Conservation (phyloP, 2,888 invertebrate genomes). For the Phalangium opilio region DNA sequence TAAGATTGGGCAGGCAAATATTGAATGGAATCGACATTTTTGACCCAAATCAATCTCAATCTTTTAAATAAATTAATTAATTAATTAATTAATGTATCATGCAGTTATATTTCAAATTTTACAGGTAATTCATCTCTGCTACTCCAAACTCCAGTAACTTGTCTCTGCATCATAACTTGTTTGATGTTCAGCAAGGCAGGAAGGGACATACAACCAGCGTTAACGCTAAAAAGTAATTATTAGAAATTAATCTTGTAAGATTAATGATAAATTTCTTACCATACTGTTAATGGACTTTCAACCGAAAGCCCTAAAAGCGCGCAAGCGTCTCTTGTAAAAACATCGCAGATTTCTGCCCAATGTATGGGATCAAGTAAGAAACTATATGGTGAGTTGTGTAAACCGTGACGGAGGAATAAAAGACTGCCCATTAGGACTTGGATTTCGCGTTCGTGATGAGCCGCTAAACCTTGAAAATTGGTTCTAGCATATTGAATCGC, state of each 20-base stretch:
- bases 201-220: constrained; percentile 81
- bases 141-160: constrained; percentile 86
- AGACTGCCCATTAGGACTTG: constrained; percentile 74
- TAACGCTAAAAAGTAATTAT: constrained; percentile 47
- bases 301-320: constrained; percentile 72
- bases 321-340: constrained; percentile 85
- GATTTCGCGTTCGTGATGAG: constrained; percentile 62
- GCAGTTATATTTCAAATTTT: constrained; percentile 22
- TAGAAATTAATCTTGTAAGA: not conserved
- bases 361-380: constrained; percentile 54
- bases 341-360: constrained; percentile 73
- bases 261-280: constrained; percentile 34
- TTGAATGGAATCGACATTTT: constrained; percentile 86
- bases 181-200: constrained; percentile 88
- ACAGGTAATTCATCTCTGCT: constrained; percentile 86
- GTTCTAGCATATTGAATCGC: constrained; percentile 73
- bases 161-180: constrained; percentile 72
- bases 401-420: constrained; percentile 59
- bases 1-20: constrained; percentile 96
- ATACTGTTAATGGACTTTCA: constrained; percentile 77
- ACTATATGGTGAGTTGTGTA: constrained; percentile 61
- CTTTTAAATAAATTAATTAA: constrained; percentile 33
- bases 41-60: constrained; percentile 88
- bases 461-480: constrained; percentile 65
- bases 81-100: not conserved